Evolutionary conservation across 2,797 vertebrate genomes (phyloP), one percentile per base, ranked within the genome.

Genomic region (Australoheros facetus): DNA sequence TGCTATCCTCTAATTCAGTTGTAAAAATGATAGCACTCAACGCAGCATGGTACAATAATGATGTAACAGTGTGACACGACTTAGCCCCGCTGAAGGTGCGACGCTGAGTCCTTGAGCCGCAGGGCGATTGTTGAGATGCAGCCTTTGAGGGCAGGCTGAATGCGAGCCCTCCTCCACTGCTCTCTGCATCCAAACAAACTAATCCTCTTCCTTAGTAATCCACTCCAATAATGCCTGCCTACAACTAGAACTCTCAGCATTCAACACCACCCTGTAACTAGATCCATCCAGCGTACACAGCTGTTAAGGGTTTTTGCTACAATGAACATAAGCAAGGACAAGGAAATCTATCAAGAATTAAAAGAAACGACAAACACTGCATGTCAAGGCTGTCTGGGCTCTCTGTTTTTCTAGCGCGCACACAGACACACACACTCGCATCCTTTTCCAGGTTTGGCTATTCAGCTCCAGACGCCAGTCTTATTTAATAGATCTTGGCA

Each of bases 401-500:
- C 54, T 60, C 48, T 58, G 19, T 58, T 83, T 76, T 88, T 85
- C 71, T 72, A 86, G 72, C 77, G 62, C 80, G 64, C 76, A 72
- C 55, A 76, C 82, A 78, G 78, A 71, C 79, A 74, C 77, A 66
- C 57, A 56, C 23, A 62, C 64, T 19, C 53, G 45, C 78, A 80
- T 53, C 56, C 75, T 84, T 88, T 82, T 82, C 62, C 72, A 82
- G 76, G 89, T 91, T 87, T 84, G 81, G 81, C 81, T 85, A 86
- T 93, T 93, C 90, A 91, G 86, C 80, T 90, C 83, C 75, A 86
- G 84, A 93, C 71, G 58, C 79, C 86, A 83, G 90, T 88, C 89
- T 94, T 94, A 89, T 95, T 93, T 95, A 93, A 95, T 93, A 90
- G 90, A 94, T 94, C 88, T 94, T 95, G 93, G 94, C 93, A 95